Conservation (phyloP, 1,140 invertebrate genomes). For the Drosophila pandora region DNA sequence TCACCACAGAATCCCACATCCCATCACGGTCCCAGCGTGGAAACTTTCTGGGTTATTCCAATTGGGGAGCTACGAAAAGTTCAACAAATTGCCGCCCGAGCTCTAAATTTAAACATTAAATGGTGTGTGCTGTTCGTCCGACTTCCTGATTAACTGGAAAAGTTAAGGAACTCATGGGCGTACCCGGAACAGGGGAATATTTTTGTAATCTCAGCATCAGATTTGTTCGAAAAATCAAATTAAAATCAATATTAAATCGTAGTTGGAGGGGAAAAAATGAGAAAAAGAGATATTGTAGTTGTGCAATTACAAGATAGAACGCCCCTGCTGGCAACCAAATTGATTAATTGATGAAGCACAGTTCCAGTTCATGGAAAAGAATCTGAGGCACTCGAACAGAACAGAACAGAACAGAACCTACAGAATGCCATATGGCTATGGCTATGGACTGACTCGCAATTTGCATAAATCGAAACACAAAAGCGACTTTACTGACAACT, state of each 20-base stretch:
- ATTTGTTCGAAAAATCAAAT: conserved; percentile 8
- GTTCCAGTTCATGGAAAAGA: conserved; percentile 64
- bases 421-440: conserved; percentile 63
- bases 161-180: conserved; percentile 11
- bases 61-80: conserved; percentile 30
- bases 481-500: conserved; percentile 45
- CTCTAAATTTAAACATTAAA: conserved; percentile 73
- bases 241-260: conserved; percentile 13
- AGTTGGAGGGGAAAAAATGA: conserved; percentile 7
- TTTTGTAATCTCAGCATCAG: background rate
- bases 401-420: conserved; percentile 1
- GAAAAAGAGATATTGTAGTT: conserved; percentile 52
- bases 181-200: background rate
- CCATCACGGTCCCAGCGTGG: background rate
- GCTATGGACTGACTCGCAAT: conserved; percentile 32
- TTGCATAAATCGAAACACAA: conserved; percentile 80
- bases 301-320: background rate
- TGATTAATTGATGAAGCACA: conserved; percentile 78
- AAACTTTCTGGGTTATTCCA: conserved; percentile 13
- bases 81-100: conserved; percentile 68
- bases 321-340: conserved; percentile 53
- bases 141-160: conserved; percentile 79
- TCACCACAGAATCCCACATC: conserved; percentile 55
- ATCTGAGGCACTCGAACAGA: conserved; percentile 39
- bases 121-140: conserved; percentile 37